Evolutionary conservation across 2,113 vertebrate species (phyloP).

Genomic region (Prochilodus magdalenae): DNA sequence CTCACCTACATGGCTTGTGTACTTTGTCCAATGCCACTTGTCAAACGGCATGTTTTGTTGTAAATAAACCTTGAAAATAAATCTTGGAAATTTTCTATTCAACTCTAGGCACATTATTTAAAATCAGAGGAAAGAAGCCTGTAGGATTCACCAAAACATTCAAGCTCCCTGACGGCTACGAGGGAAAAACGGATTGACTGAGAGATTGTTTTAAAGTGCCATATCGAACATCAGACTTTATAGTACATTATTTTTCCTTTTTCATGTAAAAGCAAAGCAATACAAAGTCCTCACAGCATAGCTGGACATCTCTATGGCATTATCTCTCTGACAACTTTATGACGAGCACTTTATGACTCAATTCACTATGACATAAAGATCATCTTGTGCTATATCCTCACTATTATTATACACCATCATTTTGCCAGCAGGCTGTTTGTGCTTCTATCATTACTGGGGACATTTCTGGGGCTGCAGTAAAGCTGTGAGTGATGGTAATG

Average conservation of each 20-base stretch:
- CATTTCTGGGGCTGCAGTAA: not conserved
- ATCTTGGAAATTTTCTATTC: too few species aligned
- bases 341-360: conserved; percentile 1
- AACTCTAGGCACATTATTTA: too few species aligned
- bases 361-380: not conserved
- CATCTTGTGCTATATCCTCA: conserved; percentile 7
- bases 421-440: not conserved
- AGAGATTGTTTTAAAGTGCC: not conserved
- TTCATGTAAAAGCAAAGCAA: not conserved
- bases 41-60: too few species aligned
- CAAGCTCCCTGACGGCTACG: not conserved
- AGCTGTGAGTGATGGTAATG: not conserved
- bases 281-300: not conserved
- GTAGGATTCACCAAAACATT: not conserved
- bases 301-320: not conserved
- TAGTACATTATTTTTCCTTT: not conserved
- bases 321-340: not conserved
- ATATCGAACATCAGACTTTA: not conserved
- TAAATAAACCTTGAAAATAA: too few species aligned
- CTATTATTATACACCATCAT: conserved; percentile 5
- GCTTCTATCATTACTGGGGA: not conserved
- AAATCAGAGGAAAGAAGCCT: too few species aligned
- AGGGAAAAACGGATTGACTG: not conserved
- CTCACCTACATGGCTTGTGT: too few species aligned
- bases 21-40: too few species aligned